A percentile compares a stretch with the other conserved stretches of the same genome.
Evolutionary conservation across 2,888 invertebrate genomes (phyloP).

Genomic region (Coremacera marginata): DNA sequence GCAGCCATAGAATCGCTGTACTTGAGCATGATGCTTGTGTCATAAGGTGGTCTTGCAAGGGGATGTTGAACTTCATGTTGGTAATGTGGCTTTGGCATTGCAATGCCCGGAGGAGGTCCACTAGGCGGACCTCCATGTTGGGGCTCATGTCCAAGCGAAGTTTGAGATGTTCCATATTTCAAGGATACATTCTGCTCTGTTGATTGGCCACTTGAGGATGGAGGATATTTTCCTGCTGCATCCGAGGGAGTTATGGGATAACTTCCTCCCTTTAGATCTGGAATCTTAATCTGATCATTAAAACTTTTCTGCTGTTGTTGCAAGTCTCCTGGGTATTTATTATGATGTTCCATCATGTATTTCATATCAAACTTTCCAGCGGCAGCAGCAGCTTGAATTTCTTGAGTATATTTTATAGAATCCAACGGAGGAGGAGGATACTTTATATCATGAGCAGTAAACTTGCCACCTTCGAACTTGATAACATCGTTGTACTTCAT

Average conservation of each 20-base stretch:
- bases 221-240: constrained; percentile 47
- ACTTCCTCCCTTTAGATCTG: constrained; percentile 51
- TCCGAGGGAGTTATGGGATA: constrained; percentile 27
- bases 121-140: constrained; percentile 55
- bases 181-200: constrained; percentile 48
- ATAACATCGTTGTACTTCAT: constrained; percentile 65
- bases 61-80: constrained; percentile 66
- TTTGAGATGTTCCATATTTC: constrained; percentile 54
- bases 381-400: constrained; percentile 64
- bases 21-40: constrained; percentile 67
- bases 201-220: constrained; percentile 42
- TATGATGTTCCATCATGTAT: constrained; percentile 65
- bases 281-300: constrained; percentile 65
- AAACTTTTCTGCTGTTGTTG: constrained; percentile 57
- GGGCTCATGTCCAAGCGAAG: constrained; percentile 44
- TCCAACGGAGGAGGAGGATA: constrained; percentile 68
- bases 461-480: constrained; percentile 63
- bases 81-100: constrained; percentile 67
- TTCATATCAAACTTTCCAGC: constrained; percentile 68
- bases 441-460: constrained; percentile 68
- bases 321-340: constrained; percentile 61
- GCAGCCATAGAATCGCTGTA: constrained; percentile 67
- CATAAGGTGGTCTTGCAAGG: constrained; percentile 66
- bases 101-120: constrained; percentile 63
- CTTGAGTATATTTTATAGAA: constrained; percentile 65